Percentiles rank a stretch among this genome's conserved stretches.
These are phyloP conservation scores for Phrynocephalus guinanensis DNA, from an alignment of 2,797 vertebrate genomes.

Conservation along the genomic window DNA sequence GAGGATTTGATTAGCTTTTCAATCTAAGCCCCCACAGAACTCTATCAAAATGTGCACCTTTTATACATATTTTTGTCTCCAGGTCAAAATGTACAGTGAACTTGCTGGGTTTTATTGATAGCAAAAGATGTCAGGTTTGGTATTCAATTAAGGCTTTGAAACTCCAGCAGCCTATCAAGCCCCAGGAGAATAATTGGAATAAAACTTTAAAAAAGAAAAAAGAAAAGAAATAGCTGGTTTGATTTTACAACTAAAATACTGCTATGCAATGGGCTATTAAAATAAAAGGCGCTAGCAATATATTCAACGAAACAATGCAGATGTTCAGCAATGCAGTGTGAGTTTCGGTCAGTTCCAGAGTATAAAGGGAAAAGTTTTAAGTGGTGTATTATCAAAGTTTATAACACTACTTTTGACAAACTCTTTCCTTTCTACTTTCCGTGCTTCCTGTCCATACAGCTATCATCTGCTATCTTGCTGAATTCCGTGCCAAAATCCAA, in stretches of 20 bases:
- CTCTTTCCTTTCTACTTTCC: background rate
- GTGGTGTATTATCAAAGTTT: background rate
- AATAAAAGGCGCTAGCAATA: background rate
- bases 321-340: background rate
- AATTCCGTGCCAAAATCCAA: too few relatives aligned
- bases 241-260: background rate
- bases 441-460: background rate
- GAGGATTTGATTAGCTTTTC: background rate
- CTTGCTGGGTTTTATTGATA: conserved; percentile 2
- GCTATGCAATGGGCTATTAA: background rate
- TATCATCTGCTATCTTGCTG: background rate
- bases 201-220: background rate
- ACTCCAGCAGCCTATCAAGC: background rate
- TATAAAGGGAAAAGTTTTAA: background rate
- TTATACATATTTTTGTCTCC: background rate
- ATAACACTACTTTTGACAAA: background rate
- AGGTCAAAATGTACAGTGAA: background rate
- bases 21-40: background rate
- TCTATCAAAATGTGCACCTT: background rate
- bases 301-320: background rate
- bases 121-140: background rate
- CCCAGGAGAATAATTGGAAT: background rate
- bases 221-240: background rate
- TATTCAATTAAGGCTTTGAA: background rate
- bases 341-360: background rate